Evolutionary conservation across 1,140 invertebrate genomes (phyloP), one percentile per base, ranked within the genome.

Genomic region (Tachypleus tridentatus): DNA sequence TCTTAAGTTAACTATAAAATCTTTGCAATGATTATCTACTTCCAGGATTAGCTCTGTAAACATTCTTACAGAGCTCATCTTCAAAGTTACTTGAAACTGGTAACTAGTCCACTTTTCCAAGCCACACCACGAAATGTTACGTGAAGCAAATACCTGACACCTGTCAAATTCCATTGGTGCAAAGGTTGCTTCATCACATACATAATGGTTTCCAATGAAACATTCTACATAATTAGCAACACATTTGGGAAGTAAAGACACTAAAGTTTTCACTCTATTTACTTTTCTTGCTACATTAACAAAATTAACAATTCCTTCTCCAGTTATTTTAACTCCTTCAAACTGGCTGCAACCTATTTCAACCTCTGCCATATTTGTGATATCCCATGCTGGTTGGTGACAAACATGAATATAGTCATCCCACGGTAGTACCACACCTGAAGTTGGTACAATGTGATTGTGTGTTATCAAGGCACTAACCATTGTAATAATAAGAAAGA

Each of bases 351-450:
- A 60, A 6, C 9, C 58, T 10, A 48, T 48, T 60, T 60, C 29
- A 47, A 60, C 58, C 49, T 60, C 49, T 5, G 58, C 58, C 58
- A 60, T 60, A 48, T 60, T 60, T 4, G 58, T 48, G 4, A 5
- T 49, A 4, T 47, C 29, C 58, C 58, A 60, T 4, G 58, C 58
- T 60, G 29, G 58, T 49, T 48, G 58, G 48, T 60, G 58, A 60
- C 58, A 60, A 6, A 47, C 10, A 48, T 4, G 10, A 29, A 10
- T 9, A 49, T 60, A 60, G 3, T 48, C n/a, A 47, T 47, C 29
- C 58, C 58, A 60, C 0, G 49, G n/a, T 5, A 60, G 5, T 48
- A 48, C 58, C 3, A 29, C 10, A 5, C 56, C 56, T 29, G 29
- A 29, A 29, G 29, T 29, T 29, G 29, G 29, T 29, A 29, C 29